Conservation (phyloP, 2,888 invertebrate species). For the Sesamia inferens region DNA sequence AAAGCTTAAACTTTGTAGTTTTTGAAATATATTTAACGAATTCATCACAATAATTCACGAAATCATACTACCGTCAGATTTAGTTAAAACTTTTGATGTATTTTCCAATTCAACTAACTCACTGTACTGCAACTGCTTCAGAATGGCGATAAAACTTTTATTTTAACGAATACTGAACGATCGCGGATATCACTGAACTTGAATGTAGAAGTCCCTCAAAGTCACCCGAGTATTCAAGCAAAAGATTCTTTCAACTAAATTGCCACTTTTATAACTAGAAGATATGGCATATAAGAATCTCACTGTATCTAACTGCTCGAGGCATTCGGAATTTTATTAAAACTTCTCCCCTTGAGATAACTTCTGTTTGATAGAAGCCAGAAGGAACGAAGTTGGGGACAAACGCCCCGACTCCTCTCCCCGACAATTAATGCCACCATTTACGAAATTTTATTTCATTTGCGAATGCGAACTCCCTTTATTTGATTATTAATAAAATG, state of each 20-base stretch:
- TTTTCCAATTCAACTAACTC: conserved; percentile 43
- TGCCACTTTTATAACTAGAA: conserved; percentile 77
- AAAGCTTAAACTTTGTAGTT: too few species aligned
- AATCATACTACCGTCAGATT: too few species aligned
- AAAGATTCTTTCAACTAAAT: conserved; percentile 76
- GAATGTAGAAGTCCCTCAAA: conserved; percentile 79
- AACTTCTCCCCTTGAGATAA: conserved; percentile 88
- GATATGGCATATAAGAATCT: conserved; percentile 81
- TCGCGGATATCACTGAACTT: conserved; percentile 69
- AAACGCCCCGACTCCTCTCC: conserved; percentile 62
- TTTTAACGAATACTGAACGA: conserved; percentile 68
- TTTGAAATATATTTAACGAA: too few species aligned
- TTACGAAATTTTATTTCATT: conserved; percentile 88
- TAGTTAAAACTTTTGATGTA: too few species aligned
- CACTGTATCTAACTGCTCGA: conserved; percentile 82
- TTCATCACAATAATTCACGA: too few species aligned
- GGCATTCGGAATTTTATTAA: conserved; percentile 88
- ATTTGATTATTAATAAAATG: conserved; percentile 89
- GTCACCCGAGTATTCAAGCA: conserved; percentile 69
- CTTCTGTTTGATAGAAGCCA: conserved; percentile 87
- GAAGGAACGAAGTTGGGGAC: conserved; percentile 68
- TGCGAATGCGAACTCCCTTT: conserved; percentile 84
- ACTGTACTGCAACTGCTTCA: conserved; percentile 53
- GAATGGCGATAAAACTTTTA: conserved; percentile 59
- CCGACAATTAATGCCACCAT: conserved; percentile 87